A percentile compares a stretch with the other conserved stretches of the same genome.
These are phyloP conservation scores for Smittia aterrima DNA, from an alignment of 2,888 invertebrate genomes.

Conservation along the genomic window DNA sequence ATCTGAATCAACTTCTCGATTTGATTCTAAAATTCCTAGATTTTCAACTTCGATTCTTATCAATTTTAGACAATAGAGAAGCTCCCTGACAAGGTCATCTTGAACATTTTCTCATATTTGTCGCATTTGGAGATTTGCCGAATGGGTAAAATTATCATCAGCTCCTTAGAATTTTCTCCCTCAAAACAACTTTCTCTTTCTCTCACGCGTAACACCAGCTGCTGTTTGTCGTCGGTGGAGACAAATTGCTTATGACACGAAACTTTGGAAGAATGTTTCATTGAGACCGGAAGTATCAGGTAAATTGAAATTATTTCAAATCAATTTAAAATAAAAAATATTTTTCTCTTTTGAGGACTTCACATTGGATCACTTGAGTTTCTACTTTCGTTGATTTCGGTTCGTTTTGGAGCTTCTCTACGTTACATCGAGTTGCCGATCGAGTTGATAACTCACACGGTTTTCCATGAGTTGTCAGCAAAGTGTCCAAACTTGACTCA, in stretches of 20 bases:
- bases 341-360: conserved; percentile 43
- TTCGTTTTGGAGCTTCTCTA: conserved; percentile 82
- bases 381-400: conserved; percentile 81
- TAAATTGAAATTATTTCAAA: neutral
- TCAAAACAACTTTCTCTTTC: too few species aligned
- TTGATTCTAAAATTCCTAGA: too few species aligned
- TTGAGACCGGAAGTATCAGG: conserved; percentile 96
- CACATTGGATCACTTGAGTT: conserved; percentile 75
- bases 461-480: conserved; percentile 93
- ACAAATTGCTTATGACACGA: conserved; percentile 90
- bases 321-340: conserved; percentile 62
- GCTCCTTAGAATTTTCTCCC: neutral
- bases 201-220: neutral
- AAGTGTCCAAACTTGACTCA: conserved; percentile 95
- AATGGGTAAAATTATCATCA: conserved; percentile 65
- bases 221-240: conserved; percentile 93
- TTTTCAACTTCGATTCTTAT: neutral
- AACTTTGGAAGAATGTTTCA: conserved; percentile 94
- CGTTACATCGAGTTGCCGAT: conserved; percentile 92
- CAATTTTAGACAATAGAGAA: conserved; percentile 85
- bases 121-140: conserved; percentile 91
- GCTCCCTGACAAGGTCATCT: conserved; percentile 92
- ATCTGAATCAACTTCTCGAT: neutral
- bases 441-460: conserved; percentile 93
- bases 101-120: conserved; percentile 92